Evolutionary conservation across 2,888 invertebrate species (phyloP).

Genomic region (Acanthococcus lagerstroemiae): DNA sequence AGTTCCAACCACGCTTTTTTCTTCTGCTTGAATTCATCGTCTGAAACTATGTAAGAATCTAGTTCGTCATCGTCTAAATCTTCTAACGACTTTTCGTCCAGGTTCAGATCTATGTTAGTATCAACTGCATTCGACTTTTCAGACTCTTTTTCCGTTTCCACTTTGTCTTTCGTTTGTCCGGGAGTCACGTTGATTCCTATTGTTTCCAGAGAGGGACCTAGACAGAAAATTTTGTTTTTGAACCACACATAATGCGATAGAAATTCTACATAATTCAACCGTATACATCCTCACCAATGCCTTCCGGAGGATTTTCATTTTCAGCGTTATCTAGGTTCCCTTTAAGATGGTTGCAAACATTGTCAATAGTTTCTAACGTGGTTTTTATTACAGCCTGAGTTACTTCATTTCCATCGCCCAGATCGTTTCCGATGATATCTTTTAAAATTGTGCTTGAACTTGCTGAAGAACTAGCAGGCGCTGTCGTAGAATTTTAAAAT

Average conservation of each 20-base stretch:
- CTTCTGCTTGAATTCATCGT: constrained; percentile 71
- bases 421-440: constrained; percentile 11
- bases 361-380: constrained; percentile 14
- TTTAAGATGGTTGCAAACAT: not conserved
- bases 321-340: not conserved
- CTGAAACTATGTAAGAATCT: constrained; percentile 70
- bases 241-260: not conserved
- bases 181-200: constrained; percentile 9
- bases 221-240: not conserved
- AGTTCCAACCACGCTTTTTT: constrained; percentile 75
- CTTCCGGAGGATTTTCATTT: not conserved
- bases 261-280: not conserved
- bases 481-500: no score
- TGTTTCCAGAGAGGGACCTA: constrained; percentile 14
- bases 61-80: constrained; percentile 84
- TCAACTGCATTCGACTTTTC: constrained; percentile 34
- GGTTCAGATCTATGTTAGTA: constrained; percentile 2
- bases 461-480: no score
- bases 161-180: not conserved
- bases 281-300: not conserved
- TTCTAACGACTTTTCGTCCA: constrained; percentile 51
- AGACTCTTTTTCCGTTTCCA: constrained; percentile 8
- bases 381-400: not conserved
- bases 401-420: constrained; percentile 13
- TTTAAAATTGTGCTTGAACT: constrained; percentile 5